Percentiles rank a stretch among this genome's conserved stretches.
phyloP scores from a whole-genome alignment of 2,797 vertebrate genomes.

The Centropyge bicolor region DNA sequence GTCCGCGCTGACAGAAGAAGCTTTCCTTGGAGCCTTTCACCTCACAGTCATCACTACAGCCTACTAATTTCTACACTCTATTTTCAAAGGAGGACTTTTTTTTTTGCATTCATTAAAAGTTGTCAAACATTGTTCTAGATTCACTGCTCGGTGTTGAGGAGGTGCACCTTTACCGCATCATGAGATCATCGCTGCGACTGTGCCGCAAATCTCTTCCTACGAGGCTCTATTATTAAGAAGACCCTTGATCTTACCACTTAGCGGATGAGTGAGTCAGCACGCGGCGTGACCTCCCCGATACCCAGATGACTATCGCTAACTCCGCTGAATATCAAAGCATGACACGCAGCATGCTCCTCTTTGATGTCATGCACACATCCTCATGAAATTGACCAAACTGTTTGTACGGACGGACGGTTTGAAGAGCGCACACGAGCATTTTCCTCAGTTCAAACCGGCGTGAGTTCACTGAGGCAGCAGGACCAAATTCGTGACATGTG shows the following conservation, averaged over 20 bases:
- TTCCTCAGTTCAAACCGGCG: neutral
- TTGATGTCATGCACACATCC: constrained; percentile 12
- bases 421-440: neutral
- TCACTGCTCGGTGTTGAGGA: neutral
- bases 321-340: constrained; percentile 53
- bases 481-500: neutral
- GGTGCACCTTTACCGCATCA: constrained; percentile 8
- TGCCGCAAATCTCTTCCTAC: constrained; percentile 21
- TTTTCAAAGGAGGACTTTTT: neutral
- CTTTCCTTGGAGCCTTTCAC: neutral
- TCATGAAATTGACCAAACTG: constrained; percentile 17
- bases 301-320: constrained; percentile 38
- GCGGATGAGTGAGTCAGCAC: constrained; percentile 46
- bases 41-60: neutral
- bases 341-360: constrained; percentile 28
- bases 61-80: neutral
- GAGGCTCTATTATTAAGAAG: constrained; percentile 32
- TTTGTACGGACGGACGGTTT: neutral
- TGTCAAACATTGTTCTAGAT: neutral
- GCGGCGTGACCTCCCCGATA: constrained; percentile 25
- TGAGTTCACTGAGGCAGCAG: neutral
- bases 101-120: neutral
- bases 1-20: too few species aligned
- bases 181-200: constrained; percentile 15
- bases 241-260: constrained; percentile 56